Base-by-base conservation (phyloP, 2,797 vertebrate species). In the Rhinella marina region DNA sequence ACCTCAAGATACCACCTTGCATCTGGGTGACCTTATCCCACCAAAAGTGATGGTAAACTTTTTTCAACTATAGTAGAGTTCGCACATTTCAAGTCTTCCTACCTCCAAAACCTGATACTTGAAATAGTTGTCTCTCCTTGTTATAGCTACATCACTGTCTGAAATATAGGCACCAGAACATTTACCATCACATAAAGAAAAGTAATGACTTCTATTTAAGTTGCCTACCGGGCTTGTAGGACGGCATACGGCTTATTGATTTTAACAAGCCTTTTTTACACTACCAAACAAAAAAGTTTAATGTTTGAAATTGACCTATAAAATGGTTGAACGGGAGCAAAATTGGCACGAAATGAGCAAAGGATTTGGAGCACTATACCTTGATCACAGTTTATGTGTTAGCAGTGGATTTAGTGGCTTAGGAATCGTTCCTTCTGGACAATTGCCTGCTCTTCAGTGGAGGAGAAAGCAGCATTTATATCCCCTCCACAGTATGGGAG, bases 321-420 rank as follows among this genome's bases (percentile, higher is more conserved):
- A 85, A 84, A 64, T 76, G 25, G 41, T 52, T 77, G 41, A 85
- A 78, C 16, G 32, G 57, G 19, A 13, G 16, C 56, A 62, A 64
- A 84, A 75, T 84, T 75, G 75, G 82, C 11, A 59, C 19, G 2
- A 21, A 25, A 75, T 62, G 70, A 61, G 70, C 12, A 48, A 48
- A 12, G 57, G 83, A 62, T 77, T 85, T 85, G 72, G 9, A 17
- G 72, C 8, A 14, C 56, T 23, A n/a, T 59, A 16, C 57, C 19
- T 3, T 21, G 21, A 76, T 84, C n/a, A 64, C 61, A n/a, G 70
- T 84, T 59, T 84, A 84, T 76, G 56, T 64, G 79, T 81, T 64
- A 80, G 54, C 68, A 41, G 21, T 84, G 21, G 61, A 62, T 85
- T 62, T 73, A 84, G 82, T 17, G 48, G 68, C 21, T 3, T 32